Base-by-base conservation (phyloP, 2,113 vertebrate genomes). In the Scopus umbretta region DNA sequence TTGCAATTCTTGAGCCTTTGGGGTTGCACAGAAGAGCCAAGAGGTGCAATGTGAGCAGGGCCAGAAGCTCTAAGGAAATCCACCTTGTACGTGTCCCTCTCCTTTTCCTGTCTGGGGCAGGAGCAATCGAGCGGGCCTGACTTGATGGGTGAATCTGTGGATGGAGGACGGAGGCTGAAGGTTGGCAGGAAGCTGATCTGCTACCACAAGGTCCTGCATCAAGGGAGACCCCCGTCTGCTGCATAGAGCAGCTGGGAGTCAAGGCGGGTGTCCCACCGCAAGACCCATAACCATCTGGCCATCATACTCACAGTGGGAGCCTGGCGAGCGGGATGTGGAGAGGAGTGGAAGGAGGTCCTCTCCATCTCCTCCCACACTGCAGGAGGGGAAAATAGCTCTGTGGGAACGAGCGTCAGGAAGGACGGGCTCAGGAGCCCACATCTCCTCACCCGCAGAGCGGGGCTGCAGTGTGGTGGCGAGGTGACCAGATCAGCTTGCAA, bases 251-350 rank as follows among this genome's bases (percentile, higher is more conserved):
- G 40, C 40, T 80, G 68, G 30, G 52, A 38, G 40, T 23, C 55
- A n/a, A 61, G 40, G 40, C 0, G 1, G 17, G 66, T 16, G 19
- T 47, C 43, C 22, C 2, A 0, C 27, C 34, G 15, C 25, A 63
- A 36, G 49, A n/a, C n/a, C 16, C 25, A 8, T 17, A 43, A 43
- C 56, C 47, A 34, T 47, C 40, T 34, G 70, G 18, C n/a, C 25
- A n/a, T 20, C 49, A 8, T 9, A 43, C 47, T 17, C 47, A 34
- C 61, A 56, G 62, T 7, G 32, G 50, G 25, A 58, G 52, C 53
- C 52, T 53, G 22, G 15, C 29, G 53, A 52, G 27, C 45, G 53
- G 34, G 53, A 29, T 20, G 52, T 18, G 45, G 52, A 53, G 11
- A 47, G 61, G n/a, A 47, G 27, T 47, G 63, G 13, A 49, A 32